A percentile compares a stretch with the other conserved stretches of the same genome.
Conservation (phyloP, 92 coral and sea anemone species). For the Hydrozoanthus gracilis region DNA sequence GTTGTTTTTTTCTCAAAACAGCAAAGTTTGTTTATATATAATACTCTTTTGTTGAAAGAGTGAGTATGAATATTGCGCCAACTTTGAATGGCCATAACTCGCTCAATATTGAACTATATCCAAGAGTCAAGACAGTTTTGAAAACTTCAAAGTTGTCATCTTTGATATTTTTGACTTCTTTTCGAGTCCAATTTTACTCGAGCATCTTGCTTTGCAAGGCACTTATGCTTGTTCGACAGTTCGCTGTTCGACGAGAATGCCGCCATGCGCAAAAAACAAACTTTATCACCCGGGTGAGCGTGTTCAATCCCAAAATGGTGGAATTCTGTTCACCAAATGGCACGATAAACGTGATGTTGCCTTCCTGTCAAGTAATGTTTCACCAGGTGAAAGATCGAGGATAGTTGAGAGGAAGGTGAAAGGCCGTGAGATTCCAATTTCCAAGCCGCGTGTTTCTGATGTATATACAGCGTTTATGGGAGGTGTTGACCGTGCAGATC, state of each 20-base stretch:
- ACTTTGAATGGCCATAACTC: slow-evolving; percentile 28
- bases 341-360: background rate
- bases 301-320: slow-evolving; percentile 33
- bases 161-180: slow-evolving; percentile 52
- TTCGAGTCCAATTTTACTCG: slow-evolving; percentile 43
- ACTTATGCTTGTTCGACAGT: slow-evolving; percentile 62
- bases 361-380: background rate
- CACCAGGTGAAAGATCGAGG: background rate
- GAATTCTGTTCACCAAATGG: background rate
- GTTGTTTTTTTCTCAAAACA: background rate
- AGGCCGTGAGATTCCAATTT: background rate
- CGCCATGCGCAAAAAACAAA: slow-evolving; percentile 43
- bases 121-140: slow-evolving; percentile 33
- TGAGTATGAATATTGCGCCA: slow-evolving; percentile 16
- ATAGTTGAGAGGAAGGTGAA: background rate
- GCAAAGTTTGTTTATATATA: background rate
- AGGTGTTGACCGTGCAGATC: background rate
- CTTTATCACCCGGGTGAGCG: slow-evolving; percentile 46
- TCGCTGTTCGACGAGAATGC: slow-evolving; percentile 40
- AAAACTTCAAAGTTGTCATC: slow-evolving; percentile 30
- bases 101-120: slow-evolving; percentile 14
- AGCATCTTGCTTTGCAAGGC: background rate
- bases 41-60: slow-evolving; percentile 8
- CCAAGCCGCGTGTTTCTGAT: background rate
- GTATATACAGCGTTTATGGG: background rate